Percentiles rank a stretch among this genome's conserved stretches.
phyloP scores from a whole-genome alignment of 2,113 vertebrate species.

The Origma solitaria region DNA sequence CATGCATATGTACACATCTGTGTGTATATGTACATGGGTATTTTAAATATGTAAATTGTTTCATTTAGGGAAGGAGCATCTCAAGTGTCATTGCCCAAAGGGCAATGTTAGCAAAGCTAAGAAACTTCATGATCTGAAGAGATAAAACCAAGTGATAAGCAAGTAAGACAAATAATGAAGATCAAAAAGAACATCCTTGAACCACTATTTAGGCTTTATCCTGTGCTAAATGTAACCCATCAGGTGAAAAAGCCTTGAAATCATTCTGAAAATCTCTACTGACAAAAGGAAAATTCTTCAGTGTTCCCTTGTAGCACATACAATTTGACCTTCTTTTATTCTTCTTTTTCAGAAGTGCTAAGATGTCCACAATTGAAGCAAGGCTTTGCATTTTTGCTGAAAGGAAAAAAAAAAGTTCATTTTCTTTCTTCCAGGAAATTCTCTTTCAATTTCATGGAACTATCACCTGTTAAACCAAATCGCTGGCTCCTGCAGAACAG shows the following conservation, averaged over 20 bases:
- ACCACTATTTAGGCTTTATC: neutral
- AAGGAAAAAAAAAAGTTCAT: neutral
- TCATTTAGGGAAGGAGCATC: neutral
- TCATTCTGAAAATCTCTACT: neutral
- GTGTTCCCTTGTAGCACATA: neutral
- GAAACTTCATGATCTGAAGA: neutral
- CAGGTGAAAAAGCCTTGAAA: neutral
- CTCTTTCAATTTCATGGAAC: neutral
- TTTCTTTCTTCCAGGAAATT: neutral
- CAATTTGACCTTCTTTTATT: neutral
- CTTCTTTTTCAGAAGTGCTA: neutral
- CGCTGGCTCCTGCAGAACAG: neutral
- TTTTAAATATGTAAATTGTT: neutral
- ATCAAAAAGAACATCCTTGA: neutral
- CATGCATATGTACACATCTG: neutral
- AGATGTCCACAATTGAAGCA: neutral
- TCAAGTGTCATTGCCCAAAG: neutral
- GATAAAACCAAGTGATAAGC: neutral
- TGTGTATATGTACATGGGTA: neutral
- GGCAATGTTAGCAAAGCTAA: fast-evolving
- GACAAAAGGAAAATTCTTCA: neutral
- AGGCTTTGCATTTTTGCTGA: neutral
- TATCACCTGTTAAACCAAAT: neutral
- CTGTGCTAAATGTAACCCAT: neutral
- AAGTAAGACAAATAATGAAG: neutral